Conservation (phyloP, 2,113 vertebrate genomes). For the Brachypodius melanocephalos region DNA sequence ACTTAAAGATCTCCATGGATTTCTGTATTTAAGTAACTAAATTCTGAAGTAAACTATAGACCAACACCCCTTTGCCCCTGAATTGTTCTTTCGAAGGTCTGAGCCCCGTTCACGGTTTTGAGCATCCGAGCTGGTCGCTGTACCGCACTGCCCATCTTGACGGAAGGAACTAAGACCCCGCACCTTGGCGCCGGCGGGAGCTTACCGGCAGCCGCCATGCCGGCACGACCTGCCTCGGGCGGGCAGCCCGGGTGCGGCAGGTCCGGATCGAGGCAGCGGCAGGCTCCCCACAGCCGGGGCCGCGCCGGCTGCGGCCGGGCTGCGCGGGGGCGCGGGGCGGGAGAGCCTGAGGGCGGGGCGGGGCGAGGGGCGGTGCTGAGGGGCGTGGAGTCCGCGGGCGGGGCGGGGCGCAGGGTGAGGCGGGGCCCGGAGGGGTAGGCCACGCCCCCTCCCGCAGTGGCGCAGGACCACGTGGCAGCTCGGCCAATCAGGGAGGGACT, state of each 20-base stretch:
- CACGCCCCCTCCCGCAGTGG: neutral
- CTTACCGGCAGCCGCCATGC: neutral
- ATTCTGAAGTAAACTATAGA: neutral
- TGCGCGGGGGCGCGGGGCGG: neutral
- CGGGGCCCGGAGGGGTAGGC: rapidly evolving
- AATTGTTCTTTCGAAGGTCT: neutral
- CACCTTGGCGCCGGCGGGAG: neutral
- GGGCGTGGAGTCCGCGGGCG: neutral
- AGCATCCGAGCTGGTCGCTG: neutral
- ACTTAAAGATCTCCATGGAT: neutral
- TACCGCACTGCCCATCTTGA: neutral
- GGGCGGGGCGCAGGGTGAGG: neutral
- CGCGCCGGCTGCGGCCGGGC: neutral
- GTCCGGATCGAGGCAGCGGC: rapidly evolving
- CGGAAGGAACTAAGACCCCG: too few species aligned
- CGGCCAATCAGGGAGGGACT: constrained; percentile 73
- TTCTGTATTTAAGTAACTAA: neutral
- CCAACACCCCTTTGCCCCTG: neutral
- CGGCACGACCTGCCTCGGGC: neutral
- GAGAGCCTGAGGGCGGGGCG: neutral
- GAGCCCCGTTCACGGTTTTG: neutral
- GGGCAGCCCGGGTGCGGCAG: too few species aligned
- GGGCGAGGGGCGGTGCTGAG: neutral
- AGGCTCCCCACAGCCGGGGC: neutral
- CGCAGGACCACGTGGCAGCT: neutral